Conservation (phyloP, 2,888 invertebrate genomes). For the Urechis unicinctus region DNA sequence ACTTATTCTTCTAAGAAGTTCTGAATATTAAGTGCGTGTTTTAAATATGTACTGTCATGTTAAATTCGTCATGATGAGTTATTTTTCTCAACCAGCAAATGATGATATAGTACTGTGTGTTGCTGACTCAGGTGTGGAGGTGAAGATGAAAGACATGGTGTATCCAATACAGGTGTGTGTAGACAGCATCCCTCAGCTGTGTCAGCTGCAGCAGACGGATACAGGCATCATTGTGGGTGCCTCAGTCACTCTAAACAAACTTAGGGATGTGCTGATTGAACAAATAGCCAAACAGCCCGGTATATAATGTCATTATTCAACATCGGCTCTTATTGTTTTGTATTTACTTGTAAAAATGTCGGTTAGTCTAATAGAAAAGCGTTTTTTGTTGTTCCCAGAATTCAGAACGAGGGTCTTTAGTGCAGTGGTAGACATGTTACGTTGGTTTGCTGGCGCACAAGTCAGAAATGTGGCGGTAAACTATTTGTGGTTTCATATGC, state of each 20-base stretch:
- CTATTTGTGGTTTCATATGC: conserved; percentile 14
- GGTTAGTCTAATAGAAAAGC: neutral
- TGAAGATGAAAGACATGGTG: conserved; percentile 74
- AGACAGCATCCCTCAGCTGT: conserved; percentile 63
- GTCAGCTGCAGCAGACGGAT: conserved; percentile 54
- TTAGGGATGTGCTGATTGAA: neutral
- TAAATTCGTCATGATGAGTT: too few species aligned
- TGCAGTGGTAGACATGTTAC: conserved; percentile 74
- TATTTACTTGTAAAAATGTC: neutral
- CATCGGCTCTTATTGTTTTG: too few species aligned
- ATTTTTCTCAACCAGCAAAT: too few species aligned
- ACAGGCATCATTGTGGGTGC: neutral
- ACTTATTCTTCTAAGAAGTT: too few species aligned
- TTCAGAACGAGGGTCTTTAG: conserved; percentile 40
- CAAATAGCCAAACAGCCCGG: neutral
- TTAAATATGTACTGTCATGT: too few species aligned
- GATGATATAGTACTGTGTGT: too few species aligned
- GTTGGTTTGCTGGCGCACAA: conserved; percentile 93
- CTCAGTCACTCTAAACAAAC: neutral
- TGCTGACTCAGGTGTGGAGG: conserved; percentile 74
- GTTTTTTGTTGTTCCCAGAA: too few species aligned
- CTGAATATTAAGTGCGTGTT: too few species aligned
- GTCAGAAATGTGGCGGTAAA: conserved; percentile 79
- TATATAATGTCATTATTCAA: too few species aligned
- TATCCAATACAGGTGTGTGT: conserved; percentile 78